A percentile compares a stretch with the other conserved stretches of the same genome.
phyloP scores from a whole-genome alignment of 2,113 vertebrate genomes.

The Epinephelus moara region DNA sequence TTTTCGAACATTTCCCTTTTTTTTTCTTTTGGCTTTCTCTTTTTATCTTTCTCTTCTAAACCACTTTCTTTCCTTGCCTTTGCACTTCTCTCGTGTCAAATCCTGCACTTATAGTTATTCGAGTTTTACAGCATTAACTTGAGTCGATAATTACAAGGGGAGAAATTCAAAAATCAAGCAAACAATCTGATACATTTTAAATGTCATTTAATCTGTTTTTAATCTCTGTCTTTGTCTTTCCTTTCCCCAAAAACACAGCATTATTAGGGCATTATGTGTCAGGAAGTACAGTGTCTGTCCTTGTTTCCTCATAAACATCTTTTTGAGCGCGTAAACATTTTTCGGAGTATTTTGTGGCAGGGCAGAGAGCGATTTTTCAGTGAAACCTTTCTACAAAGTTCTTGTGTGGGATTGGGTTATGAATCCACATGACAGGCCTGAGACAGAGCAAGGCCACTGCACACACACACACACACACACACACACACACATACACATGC shows the following conservation, averaged over 20 bases:
- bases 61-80: neutral
- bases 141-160: too few relatives aligned
- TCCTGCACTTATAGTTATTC: neutral
- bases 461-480: neutral
- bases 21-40: slow-evolving; percentile 14
- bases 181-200: neutral
- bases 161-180: too few relatives aligned
- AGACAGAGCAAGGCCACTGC: slow-evolving; percentile 68
- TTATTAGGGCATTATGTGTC: neutral
- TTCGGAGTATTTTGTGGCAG: slow-evolving; percentile 39
- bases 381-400: slow-evolving; percentile 58
- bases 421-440: slow-evolving; percentile 75
- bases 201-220: neutral
- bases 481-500: neutral
- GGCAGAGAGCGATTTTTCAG: slow-evolving; percentile 45
- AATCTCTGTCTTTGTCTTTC: neutral
- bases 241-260: neutral
- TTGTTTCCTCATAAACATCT: slow-evolving; percentile 45
- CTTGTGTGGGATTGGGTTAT: slow-evolving; percentile 74
- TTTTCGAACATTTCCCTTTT: slow-evolving; percentile 2
- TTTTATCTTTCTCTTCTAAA: slow-evolving; percentile 7
- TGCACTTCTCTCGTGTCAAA: neutral
- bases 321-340: slow-evolving; percentile 42
- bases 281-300: neutral
- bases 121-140: neutral